A percentile compares a stretch with the other conserved stretches of the same genome.
Evolutionary conservation across 2,797 vertebrate genomes (phyloP).

Genomic region (Champsocephalus esox): DNA sequence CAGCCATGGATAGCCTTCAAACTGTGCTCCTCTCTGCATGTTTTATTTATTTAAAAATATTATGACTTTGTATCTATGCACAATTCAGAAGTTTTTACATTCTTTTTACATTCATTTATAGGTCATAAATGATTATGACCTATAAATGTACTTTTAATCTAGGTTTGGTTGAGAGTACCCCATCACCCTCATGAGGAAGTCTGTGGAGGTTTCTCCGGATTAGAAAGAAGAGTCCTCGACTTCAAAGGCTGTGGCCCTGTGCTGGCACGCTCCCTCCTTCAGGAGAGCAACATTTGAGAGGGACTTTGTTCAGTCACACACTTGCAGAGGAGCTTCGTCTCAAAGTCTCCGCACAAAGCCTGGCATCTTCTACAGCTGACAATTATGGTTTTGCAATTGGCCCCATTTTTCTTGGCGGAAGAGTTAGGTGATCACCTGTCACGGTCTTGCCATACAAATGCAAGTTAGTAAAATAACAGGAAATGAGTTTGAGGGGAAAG

Average conservation of each 20-base stretch:
- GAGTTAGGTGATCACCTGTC: slow-evolving; percentile 37
- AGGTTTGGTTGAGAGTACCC: slow-evolving; percentile 5
- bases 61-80: slow-evolving; percentile 16
- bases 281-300: background rate
- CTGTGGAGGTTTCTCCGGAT: slow-evolving; percentile 25
- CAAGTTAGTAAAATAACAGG: slow-evolving; percentile 16
- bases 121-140: too few relatives aligned
- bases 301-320: slow-evolving; percentile 22
- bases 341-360: slow-evolving; percentile 11
- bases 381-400: slow-evolving; percentile 36
- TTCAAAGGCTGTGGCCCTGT: slow-evolving; percentile 50
- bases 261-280: slow-evolving; percentile 17
- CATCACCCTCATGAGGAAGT: slow-evolving; percentile 6
- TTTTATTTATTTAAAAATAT: background rate
- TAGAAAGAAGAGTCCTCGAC: slow-evolving; percentile 30
- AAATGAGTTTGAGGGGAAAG: background rate
- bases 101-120: too few relatives aligned
- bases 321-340: slow-evolving; percentile 32
- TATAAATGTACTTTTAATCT: background rate
- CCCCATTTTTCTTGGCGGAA: slow-evolving; percentile 21
- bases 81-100: background rate
- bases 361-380: slow-evolving; percentile 23
- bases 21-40: background rate
- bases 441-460: slow-evolving; percentile 32
- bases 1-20: background rate